Evolutionary conservation across 2,888 invertebrate species (phyloP).

Genomic region (Epinotia brunnichana): DNA sequence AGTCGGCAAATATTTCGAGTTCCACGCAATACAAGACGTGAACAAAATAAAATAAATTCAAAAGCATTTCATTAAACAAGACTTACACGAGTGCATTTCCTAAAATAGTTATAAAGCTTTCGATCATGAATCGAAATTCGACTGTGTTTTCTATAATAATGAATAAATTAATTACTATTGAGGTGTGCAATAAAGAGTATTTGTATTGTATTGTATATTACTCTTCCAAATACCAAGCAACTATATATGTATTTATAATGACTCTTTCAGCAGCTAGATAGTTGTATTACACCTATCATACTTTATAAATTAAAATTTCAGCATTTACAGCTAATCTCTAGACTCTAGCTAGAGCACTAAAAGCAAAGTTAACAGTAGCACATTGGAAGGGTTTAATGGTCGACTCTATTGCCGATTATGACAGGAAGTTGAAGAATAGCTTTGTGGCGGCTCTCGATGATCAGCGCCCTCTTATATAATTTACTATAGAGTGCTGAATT

Average conservation of each 20-base stretch:
- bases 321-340: not conserved
- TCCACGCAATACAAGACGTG: not conserved
- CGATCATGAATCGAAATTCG: not conserved
- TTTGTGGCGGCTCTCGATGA: conserved; percentile 3
- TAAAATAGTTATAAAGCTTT: not conserved
- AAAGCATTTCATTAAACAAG: no score
- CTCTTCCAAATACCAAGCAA: no score
- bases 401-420: conserved; percentile 6
- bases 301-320: not conserved
- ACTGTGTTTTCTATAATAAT: no score
- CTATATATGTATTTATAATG: not conserved
- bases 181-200: no score
- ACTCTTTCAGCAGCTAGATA: not conserved
- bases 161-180: no score
- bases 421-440: conserved; percentile 25
- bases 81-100: no score
- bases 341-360: no score
- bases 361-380: conserved; percentile 1
- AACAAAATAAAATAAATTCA: not conserved
- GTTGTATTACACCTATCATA: not conserved
- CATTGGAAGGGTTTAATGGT: not conserved
- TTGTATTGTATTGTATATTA: no score
- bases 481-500: no score
- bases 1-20: not conserved
- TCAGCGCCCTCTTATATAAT: no score